Percentiles rank a stretch among this genome's conserved stretches.
These are phyloP conservation scores for Atrichornis clamosus DNA, from an alignment of 2,113 vertebrate genomes.

Conservation along the genomic window DNA sequence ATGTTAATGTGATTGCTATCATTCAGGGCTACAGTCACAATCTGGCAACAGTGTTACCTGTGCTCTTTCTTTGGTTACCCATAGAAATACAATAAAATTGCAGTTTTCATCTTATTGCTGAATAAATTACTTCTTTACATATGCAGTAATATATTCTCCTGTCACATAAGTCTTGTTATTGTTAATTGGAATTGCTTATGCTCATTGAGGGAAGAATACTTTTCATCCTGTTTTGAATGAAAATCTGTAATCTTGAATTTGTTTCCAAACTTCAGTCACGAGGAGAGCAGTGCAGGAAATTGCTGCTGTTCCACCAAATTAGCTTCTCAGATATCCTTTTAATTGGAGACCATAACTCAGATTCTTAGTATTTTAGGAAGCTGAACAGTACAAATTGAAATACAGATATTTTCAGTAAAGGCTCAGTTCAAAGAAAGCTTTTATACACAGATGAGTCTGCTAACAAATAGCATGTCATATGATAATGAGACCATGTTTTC, in stretches of 20 bases:
- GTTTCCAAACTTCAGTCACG: constrained; percentile 73
- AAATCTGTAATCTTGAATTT: constrained; percentile 73
- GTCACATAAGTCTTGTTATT: constrained; percentile 61
- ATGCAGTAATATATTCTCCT: constrained; percentile 46
- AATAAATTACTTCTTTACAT: constrained; percentile 55
- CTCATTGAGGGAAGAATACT: constrained; percentile 65
- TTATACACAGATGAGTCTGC: constrained; percentile 66
- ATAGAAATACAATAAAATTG: not conserved
- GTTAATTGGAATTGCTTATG: constrained; percentile 70
- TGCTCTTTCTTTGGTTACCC: not conserved
- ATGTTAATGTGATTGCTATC: not conserved
- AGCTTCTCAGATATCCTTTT: constrained; percentile 78
- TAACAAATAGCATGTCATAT: constrained; percentile 70
- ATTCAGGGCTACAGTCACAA: not conserved
- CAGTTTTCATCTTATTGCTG: not conserved
- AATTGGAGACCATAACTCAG: constrained; percentile 76
- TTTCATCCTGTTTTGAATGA: constrained; percentile 62
- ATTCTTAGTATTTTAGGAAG: constrained; percentile 72
- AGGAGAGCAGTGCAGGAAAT: constrained; percentile 71
- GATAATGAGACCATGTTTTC: constrained; percentile 73
- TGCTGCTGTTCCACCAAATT: constrained; percentile 76
- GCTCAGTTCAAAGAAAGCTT: constrained; percentile 61
- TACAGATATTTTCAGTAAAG: constrained; percentile 72
- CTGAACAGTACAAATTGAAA: constrained; percentile 76
- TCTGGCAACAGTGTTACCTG: not conserved